phyloP scores from a whole-genome alignment of 2,113 vertebrate genomes.

The Odocoileus hemionus region DNA sequence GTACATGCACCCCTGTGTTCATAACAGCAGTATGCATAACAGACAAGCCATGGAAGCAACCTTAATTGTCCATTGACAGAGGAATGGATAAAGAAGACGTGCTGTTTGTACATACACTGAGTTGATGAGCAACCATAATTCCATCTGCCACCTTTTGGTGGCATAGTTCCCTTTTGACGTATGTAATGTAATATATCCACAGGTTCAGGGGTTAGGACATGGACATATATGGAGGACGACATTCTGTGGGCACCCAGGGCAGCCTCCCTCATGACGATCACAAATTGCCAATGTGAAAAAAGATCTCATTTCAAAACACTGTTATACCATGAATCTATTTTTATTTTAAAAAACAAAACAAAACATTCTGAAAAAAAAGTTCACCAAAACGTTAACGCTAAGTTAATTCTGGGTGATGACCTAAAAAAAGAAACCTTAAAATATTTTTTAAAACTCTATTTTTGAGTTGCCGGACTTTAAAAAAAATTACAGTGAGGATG shows the following conservation, averaged over 20 bases:
- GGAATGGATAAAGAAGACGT: no score
- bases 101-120: neutral
- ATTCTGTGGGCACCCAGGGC: accelerated
- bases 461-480: neutral
- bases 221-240: neutral
- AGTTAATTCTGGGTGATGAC: neutral
- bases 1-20: neutral
- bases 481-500: neutral
- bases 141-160: neutral
- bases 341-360: neutral
- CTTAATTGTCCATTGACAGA: neutral
- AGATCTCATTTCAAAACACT: neutral
- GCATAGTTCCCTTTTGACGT: neutral
- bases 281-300: neutral
- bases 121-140: neutral
- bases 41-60: neutral
- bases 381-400: neutral
- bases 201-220: neutral
- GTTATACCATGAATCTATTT: neutral
- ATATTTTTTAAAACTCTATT: neutral
- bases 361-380: neutral
- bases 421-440: neutral
- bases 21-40: neutral
- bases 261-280: neutral
- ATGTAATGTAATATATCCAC: neutral